Evolutionary conservation across 2,113 vertebrate genomes (phyloP).

Genomic region (Halichoeres trimaculatus): DNA sequence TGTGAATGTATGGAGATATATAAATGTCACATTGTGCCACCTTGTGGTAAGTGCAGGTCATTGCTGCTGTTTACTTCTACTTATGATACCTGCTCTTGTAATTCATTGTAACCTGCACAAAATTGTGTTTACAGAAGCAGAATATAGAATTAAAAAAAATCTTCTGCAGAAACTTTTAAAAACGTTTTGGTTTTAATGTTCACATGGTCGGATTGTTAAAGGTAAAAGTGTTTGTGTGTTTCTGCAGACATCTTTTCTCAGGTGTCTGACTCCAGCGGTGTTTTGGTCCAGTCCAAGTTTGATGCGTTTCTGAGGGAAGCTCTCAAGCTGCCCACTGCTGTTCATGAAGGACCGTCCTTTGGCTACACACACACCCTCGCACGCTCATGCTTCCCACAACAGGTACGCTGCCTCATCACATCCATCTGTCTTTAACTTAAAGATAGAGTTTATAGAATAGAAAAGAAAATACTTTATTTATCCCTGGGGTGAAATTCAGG

Average conservation of each 20-base stretch:
- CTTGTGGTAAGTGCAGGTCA: slow-evolving; percentile 45
- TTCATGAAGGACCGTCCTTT: slow-evolving; percentile 92
- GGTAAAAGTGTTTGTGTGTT: slow-evolving; percentile 51
- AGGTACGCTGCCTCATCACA: slow-evolving; percentile 76
- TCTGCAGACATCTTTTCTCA: slow-evolving; percentile 92
- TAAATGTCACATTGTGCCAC: slow-evolving; percentile 30
- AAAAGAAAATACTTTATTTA: no score
- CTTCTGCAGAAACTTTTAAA: no score
- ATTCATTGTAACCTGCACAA: not conserved
- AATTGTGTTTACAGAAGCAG: not conserved
- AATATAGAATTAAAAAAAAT: not conserved
- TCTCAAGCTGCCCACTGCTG: slow-evolving; percentile 89
- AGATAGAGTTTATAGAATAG: no score
- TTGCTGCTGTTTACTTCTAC: slow-evolving; percentile 13
- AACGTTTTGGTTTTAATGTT: no score
- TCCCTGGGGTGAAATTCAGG: no score
- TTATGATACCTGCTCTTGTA: not conserved
- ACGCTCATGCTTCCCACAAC: slow-evolving; percentile 90
- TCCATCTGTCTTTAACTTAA: not conserved
- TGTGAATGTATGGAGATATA: not conserved
- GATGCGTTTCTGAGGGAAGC: slow-evolving; percentile 89
- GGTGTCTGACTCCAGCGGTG: slow-evolving; percentile 89
- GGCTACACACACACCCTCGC: slow-evolving; percentile 88
- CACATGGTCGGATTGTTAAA: no score
- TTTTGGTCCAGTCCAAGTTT: slow-evolving; percentile 88